Percentiles rank a stretch among this genome's conserved stretches.
These are phyloP conservation scores for Prunella himalayana DNA, from an alignment of 2,113 vertebrate genomes.

Conservation along the genomic window DNA sequence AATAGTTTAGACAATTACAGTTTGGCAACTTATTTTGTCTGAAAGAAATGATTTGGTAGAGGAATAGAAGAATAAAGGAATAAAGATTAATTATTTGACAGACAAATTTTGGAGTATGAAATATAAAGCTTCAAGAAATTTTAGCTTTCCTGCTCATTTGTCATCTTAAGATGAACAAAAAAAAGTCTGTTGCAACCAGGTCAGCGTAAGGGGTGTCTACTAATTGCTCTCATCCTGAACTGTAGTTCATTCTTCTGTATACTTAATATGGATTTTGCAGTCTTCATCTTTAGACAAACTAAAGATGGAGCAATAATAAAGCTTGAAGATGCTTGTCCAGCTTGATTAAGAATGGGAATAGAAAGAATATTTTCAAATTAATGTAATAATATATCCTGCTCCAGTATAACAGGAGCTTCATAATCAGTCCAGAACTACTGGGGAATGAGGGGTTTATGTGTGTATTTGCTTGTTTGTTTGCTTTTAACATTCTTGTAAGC, in stretches of 20 bases:
- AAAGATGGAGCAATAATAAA: neutral
- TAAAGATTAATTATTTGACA: neutral
- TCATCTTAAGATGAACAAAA: neutral
- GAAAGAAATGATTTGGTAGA: neutral
- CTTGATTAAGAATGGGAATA: neutral
- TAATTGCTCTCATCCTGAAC: neutral
- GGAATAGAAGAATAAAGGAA: neutral
- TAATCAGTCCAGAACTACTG: neutral
- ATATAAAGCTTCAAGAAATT: neutral
- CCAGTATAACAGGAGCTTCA: neutral
- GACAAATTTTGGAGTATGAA: neutral
- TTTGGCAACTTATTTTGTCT: neutral
- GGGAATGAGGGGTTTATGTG: neutral
- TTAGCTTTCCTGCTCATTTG: neutral
- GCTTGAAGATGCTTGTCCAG: neutral
- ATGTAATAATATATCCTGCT: neutral
- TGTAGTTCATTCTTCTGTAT: neutral
- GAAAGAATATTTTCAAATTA: neutral
- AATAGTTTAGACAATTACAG: slow-evolving; percentile 29
- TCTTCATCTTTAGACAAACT: neutral
- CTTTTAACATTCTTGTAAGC: neutral
- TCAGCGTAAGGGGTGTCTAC: neutral
- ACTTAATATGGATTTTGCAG: neutral
- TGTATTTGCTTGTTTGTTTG: neutral
- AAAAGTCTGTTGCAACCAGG: neutral